Percentiles rank a stretch among this genome's conserved stretches.
Conservation (phyloP, 2,888 invertebrate genomes). For the Chromoteleia sp. region DNA sequence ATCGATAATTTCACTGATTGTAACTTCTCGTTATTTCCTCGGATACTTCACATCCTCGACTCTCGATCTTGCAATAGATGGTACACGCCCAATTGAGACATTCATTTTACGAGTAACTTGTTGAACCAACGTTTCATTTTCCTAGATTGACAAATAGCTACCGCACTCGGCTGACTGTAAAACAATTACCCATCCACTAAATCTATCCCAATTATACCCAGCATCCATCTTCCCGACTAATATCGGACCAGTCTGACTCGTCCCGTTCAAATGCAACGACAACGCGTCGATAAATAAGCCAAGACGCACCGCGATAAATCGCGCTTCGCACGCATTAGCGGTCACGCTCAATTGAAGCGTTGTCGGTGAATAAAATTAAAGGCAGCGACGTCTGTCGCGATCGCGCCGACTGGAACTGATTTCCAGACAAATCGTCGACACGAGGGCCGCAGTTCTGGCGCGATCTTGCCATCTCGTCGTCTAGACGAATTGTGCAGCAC, state of each 20-base stretch:
- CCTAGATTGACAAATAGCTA: conserved; percentile 21
- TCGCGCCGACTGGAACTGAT: conserved; percentile 60
- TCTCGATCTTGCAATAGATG: no score
- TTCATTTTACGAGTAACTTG: neutral
- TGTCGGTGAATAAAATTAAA: conserved; percentile 48
- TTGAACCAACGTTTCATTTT: neutral
- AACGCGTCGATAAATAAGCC: conserved; percentile 41
- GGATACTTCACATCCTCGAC: no score
- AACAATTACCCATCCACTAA: conserved; percentile 40
- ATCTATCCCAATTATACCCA: conserved; percentile 34
- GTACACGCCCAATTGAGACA: neutral
- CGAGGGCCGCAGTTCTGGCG: conserved; percentile 42
- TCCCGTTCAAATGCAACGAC: conserved; percentile 9
- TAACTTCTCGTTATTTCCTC: no score
- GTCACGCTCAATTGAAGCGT: conserved; percentile 61
- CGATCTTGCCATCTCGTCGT: conserved; percentile 60
- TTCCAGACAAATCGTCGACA: conserved; percentile 67
- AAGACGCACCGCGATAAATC: conserved; percentile 45
- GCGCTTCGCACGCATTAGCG: conserved; percentile 38
- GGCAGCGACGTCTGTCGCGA: conserved; percentile 39
- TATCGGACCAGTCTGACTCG: conserved; percentile 11
- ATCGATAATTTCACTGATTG: no score
- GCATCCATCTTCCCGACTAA: conserved; percentile 25
- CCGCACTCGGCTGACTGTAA: conserved; percentile 3
- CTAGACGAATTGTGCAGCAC: conserved; percentile 57